Base-by-base conservation (phyloP, 2,113 vertebrate species). In the Tautogolabrus adspersus region DNA sequence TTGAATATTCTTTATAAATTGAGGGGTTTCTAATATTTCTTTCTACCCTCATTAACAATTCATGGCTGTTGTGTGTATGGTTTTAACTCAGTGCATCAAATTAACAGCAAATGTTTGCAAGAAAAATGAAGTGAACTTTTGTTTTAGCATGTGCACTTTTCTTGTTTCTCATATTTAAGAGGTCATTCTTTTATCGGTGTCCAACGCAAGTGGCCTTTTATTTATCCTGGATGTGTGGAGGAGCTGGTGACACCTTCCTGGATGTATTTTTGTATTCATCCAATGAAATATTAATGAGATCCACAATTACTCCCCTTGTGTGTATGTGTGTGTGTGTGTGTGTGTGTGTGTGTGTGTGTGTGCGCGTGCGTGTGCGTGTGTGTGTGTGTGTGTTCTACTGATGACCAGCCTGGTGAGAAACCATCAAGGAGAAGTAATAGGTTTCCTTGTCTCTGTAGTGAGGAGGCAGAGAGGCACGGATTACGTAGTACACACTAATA, bases 221-320 rank as follows among this genome's bases (percentile, higher is more conserved):
- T 44, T n/a, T 54, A 34, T 34, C 23, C 34, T 1, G n/a, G n/a
- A 16, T 67, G 58, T 42, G 34, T 0, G 8, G 23, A 83, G 77
- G 30, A 57, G 49, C 62, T 70, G 8, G 4, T 65, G 62, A 85
- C 82, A 85, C 67, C 80, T 74, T 44, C 56, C 42, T 10, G 56
- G 22, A 38, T 77, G 8, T 85, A 75, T 84, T 83, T 84, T 79
- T 82, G 34, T 71, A 78, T 72, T 75, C 23, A 57, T 18, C 18
- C 7, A 13, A 34, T 88, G 71, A 85, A 88, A 84, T 79, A 87
- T 88, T 73, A 60, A 89, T 81, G 54, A 30, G 26, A 3, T 75
- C 38, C 54, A 70, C 21, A 80, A 71, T 64, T 54, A 18, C n/a
- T 40, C 44, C 13, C 63, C 46, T 61, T 61, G 12, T 44, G 10